Conservation (phyloP, 2,888 invertebrate species). For the Drosophila dives region DNA sequence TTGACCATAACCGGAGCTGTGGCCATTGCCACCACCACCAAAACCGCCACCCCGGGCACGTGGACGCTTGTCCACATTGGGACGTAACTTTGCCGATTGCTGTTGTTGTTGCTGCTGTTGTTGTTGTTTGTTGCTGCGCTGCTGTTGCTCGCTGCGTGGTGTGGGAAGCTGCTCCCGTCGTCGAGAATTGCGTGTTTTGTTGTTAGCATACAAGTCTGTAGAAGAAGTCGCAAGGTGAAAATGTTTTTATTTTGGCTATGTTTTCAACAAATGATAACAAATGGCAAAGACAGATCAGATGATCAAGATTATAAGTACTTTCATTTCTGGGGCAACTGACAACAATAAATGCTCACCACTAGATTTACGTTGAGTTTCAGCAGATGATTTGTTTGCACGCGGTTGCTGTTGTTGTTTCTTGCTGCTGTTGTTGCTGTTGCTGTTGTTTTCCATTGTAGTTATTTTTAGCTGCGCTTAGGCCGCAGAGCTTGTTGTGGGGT, state of each 20-base stretch:
- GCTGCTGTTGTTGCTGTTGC: slow-evolving; percentile 85
- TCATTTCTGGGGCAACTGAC: not conserved
- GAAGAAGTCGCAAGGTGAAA: not conserved
- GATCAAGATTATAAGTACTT: not conserved
- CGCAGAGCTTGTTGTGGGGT: slow-evolving; percentile 30
- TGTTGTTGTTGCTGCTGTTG: slow-evolving; percentile 64
- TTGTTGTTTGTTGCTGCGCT: slow-evolving; percentile 88
- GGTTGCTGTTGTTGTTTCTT: slow-evolving; percentile 89
- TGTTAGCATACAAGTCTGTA: slow-evolving; percentile 77
- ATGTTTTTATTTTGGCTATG: not conserved
- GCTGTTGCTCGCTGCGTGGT: slow-evolving; percentile 87
- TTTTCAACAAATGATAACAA: not conserved
- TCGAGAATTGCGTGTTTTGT: slow-evolving; percentile 77
- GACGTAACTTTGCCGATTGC: slow-evolving; percentile 85
- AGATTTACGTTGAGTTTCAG: slow-evolving; percentile 87
- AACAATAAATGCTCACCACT: slow-evolving; percentile 78
- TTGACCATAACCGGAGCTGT: slow-evolving; percentile 60
- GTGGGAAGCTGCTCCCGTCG: slow-evolving; percentile 84
- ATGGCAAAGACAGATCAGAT: not conserved
- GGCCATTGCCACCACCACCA: slow-evolving; percentile 82
- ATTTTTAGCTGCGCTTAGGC: slow-evolving; percentile 51
- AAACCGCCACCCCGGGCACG: slow-evolving; percentile 85
- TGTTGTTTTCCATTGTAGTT: slow-evolving; percentile 85
- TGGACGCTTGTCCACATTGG: slow-evolving; percentile 88
- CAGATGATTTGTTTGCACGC: slow-evolving; percentile 89